Percentiles rank a stretch among this genome's conserved stretches.
Evolutionary conservation across 2,797 vertebrate genomes (phyloP).

Genomic region (Botia almorhae): DNA sequence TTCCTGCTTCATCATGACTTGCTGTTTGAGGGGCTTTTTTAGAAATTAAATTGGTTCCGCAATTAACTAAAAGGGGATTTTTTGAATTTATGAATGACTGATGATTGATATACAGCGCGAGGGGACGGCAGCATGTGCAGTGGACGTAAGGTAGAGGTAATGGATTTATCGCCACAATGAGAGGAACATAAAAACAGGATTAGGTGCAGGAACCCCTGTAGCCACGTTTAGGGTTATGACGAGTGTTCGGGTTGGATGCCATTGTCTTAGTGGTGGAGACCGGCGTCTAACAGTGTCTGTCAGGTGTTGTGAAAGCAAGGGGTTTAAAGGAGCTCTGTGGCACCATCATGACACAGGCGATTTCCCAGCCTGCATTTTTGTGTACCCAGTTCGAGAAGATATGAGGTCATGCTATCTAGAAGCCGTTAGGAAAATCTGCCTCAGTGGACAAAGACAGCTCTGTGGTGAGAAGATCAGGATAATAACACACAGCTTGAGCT

Average conservation of each 20-base stretch:
- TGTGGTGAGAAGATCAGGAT: conserved; percentile 27
- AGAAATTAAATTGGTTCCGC: conserved; percentile 65
- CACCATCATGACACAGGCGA: conserved; percentile 7
- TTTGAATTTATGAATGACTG: conserved; percentile 65
- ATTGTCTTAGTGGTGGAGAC: not conserved
- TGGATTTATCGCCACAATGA: conserved; percentile 57
- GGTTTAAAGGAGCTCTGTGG: conserved; percentile 3
- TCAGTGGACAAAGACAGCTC: conserved; percentile 30
- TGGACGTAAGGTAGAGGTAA: conserved; percentile 49
- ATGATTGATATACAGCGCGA: conserved; percentile 58
- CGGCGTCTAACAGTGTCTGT: not conserved
- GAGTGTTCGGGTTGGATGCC: not conserved
- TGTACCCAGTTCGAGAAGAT: conserved; percentile 29
- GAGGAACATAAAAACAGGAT: conserved; percentile 36
- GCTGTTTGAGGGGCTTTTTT: conserved; percentile 60
- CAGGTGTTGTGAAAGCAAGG: conserved; percentile 2
- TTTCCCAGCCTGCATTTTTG: conserved; percentile 32
- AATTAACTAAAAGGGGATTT: conserved; percentile 67
- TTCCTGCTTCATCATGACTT: conserved; percentile 59
- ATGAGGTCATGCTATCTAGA: conserved; percentile 37
- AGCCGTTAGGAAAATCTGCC: conserved; percentile 28
- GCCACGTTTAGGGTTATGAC: not conserved
- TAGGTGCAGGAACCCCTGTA: conserved; percentile 9
- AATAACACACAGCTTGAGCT: conserved; percentile 38
- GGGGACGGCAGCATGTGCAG: conserved; percentile 48